Percentiles rank a stretch among this genome's conserved stretches.
Evolutionary conservation across 2,888 invertebrate species (phyloP).

Genomic region (Stenodera caucasica): DNA sequence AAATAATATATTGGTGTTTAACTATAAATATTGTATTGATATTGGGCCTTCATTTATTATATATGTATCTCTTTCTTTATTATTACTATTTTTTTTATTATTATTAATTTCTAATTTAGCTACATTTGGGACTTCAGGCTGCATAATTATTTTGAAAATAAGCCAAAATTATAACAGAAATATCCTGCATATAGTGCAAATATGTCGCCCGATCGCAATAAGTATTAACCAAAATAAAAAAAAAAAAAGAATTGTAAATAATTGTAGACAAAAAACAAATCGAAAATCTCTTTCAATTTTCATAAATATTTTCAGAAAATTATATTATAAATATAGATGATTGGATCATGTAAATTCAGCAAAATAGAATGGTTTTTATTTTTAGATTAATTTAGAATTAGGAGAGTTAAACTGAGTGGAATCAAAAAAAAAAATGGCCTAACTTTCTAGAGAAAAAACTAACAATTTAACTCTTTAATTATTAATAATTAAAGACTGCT

Average conservation of each 20-base stretch:
- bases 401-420: slow-evolving; percentile 37
- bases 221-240: slow-evolving; percentile 42
- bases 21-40: slow-evolving; percentile 25
- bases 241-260: slow-evolving; percentile 24
- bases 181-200: slow-evolving; percentile 34
- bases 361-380: slow-evolving; percentile 39
- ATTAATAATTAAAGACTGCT: slow-evolving; percentile 36
- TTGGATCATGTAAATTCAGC: slow-evolving; percentile 26
- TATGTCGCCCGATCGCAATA: slow-evolving; percentile 48
- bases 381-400: slow-evolving; percentile 37
- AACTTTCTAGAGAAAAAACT: slow-evolving; percentile 15
- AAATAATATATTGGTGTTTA: slow-evolving; percentile 28
- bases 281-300: slow-evolving; percentile 12
- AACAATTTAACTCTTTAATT: slow-evolving; percentile 36
- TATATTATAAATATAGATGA: slow-evolving; percentile 34
- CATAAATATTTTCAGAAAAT: slow-evolving; percentile 40
- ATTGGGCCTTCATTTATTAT: slow-evolving; percentile 25
- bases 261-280: slow-evolving; percentile 24
- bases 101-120: slow-evolving; percentile 13
- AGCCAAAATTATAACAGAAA: slow-evolving; percentile 19
- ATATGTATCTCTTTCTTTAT: slow-evolving; percentile 16
- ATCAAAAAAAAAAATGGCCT: slow-evolving; percentile 25
- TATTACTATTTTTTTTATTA: slow-evolving; percentile 7
- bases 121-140: slow-evolving; percentile 26
- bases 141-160: slow-evolving; percentile 15